Conservation (phyloP, 2,797 vertebrate genomes). For the Poecilia gillii region DNA sequence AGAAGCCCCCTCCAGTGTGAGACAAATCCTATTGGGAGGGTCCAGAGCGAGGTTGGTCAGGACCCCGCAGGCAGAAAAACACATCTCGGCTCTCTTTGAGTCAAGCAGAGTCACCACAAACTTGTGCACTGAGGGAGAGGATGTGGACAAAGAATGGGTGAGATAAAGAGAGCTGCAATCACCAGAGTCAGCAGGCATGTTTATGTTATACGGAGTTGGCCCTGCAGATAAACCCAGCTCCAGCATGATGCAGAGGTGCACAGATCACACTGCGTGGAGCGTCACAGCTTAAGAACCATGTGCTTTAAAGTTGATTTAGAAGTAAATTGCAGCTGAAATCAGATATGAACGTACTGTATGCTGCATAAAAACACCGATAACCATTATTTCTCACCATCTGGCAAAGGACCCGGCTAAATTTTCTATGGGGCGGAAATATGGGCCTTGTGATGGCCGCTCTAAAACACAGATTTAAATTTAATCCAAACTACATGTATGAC, state of each 20-base stretch:
- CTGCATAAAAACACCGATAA: neutral
- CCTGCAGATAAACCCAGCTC: slow-evolving; percentile 58
- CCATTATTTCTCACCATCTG: neutral
- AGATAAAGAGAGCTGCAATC: slow-evolving; percentile 56
- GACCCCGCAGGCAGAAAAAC: slow-evolving; percentile 93
- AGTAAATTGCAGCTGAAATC: neutral
- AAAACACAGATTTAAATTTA: neutral
- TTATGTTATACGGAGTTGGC: slow-evolving; percentile 48
- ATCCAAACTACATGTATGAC: too few species aligned
- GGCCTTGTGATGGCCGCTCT: neutral
- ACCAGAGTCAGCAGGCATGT: slow-evolving; percentile 41
- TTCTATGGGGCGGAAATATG: neutral
- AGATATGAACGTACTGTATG: neutral
- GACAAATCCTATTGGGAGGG: slow-evolving; percentile 76
- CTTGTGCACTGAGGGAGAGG: slow-evolving; percentile 84
- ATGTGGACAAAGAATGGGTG: slow-evolving; percentile 34
- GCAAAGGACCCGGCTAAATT: neutral
- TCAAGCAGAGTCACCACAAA: slow-evolving; percentile 90
- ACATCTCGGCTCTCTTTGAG: slow-evolving; percentile 89
- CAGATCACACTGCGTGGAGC: slow-evolving; percentile 5
- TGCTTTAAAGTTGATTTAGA: neutral
- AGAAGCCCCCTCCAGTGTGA: slow-evolving; percentile 84
- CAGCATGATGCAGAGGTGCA: slow-evolving; percentile 37
- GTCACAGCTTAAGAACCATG: neutral
- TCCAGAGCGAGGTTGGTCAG: slow-evolving; percentile 93